A percentile compares a stretch with the other conserved stretches of the same genome.
phyloP scores from a whole-genome alignment of 2,113 vertebrate species.

The Lucifuga dentata region DNA sequence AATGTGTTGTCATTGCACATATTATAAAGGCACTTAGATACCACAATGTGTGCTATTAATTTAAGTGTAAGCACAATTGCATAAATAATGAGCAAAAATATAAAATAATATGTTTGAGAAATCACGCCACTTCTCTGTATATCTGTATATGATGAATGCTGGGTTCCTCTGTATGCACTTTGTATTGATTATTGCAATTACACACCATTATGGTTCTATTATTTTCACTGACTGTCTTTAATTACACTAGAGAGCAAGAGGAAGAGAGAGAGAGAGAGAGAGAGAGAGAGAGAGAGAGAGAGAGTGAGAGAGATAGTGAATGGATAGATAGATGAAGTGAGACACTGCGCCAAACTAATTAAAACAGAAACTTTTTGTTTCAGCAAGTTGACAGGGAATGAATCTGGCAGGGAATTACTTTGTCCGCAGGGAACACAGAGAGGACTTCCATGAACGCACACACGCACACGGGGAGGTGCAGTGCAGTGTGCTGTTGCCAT shows the following conservation, averaged over 20 bases:
- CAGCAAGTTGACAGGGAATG: conserved; percentile 77
- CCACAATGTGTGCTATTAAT: neutral
- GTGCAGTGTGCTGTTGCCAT: conserved; percentile 73
- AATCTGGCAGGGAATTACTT: conserved; percentile 81
- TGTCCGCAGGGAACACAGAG: conserved; percentile 71
- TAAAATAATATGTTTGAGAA: conserved; percentile 8
- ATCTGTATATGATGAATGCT: conserved; percentile 47
- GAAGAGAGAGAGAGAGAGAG: neutral
- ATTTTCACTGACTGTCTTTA: conserved; percentile 75
- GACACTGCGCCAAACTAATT: conserved; percentile 79
- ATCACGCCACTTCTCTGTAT: conserved; percentile 11
- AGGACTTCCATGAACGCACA: conserved; percentile 43
- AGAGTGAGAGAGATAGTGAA: conserved; percentile 33
- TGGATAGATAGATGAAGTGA: conserved; percentile 72
- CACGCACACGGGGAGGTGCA: conserved; percentile 55
- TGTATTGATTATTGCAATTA: conserved; percentile 81
- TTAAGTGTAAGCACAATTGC: no score
- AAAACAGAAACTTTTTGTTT: conserved; percentile 81
- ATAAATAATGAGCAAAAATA: neutral
- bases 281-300: conserved; percentile 23
- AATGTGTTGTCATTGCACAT: neutral
- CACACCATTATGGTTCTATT: conserved; percentile 78
- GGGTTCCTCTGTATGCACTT: conserved; percentile 50
- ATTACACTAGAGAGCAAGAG: conserved; percentile 70
- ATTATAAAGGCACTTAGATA: neutral